Percentiles rank a stretch among this genome's conserved stretches.
These are phyloP conservation scores for Oryzias woworae DNA, from an alignment of 2,113 vertebrate genomes.

Conservation along the genomic window DNA sequence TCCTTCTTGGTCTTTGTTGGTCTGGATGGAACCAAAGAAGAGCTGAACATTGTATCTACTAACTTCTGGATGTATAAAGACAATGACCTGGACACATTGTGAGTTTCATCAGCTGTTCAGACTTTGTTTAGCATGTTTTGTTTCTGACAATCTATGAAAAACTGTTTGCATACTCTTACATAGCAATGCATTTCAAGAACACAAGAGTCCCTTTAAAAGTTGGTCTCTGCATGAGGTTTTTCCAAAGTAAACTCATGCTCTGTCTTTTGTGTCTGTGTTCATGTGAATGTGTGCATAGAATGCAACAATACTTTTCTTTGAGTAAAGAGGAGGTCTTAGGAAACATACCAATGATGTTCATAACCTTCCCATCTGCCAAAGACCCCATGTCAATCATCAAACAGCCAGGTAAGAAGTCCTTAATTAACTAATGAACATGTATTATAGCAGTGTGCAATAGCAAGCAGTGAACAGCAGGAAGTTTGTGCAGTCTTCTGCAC, in stretches of 20 bases:
- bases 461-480: too few species aligned
- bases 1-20: conserved; percentile 85
- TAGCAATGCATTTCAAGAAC: too few species aligned
- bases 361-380: conserved; percentile 82
- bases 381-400: conserved; percentile 77
- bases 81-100: conserved; percentile 80
- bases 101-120: conserved; percentile 24
- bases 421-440: background rate
- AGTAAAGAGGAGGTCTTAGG: conserved; percentile 71
- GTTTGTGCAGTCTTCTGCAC: too few species aligned
- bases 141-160: background rate
- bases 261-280: too few species aligned
- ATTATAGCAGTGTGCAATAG: too few species aligned
- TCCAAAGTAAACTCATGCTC: background rate
- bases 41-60: conserved; percentile 76
- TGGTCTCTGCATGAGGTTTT: too few species aligned
- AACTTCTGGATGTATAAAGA: conserved; percentile 84
- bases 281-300: conserved; percentile 70
- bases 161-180: too few species aligned
- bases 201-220: too few species aligned
- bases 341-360: conserved; percentile 82
- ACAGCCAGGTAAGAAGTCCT: conserved; percentile 72
- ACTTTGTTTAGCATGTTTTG: background rate
- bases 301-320: conserved; percentile 70
- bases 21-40: conserved; percentile 78